These are phyloP conservation scores for Glaucidium brasilianum DNA, from an alignment of 2,113 vertebrate genomes.

Conservation along the genomic window DNA sequence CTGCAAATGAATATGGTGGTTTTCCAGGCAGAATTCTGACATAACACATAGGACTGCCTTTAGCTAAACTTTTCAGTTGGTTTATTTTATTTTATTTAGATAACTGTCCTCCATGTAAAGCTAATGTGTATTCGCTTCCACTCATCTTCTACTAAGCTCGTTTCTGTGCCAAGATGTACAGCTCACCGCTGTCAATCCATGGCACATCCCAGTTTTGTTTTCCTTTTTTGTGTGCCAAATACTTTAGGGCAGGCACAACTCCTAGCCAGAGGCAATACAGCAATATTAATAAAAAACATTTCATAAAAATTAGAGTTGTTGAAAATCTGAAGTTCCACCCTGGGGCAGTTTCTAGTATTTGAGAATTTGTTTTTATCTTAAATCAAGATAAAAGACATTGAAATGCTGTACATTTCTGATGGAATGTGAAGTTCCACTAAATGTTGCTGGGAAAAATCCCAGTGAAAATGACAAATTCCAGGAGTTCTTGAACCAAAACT, in stretches of 20 bases:
- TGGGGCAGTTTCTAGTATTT: neutral
- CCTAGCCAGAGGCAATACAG: slow-evolving; percentile 3
- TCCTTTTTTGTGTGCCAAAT: neutral
- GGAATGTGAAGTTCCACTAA: neutral
- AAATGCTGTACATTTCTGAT: neutral
- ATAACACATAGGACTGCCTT: neutral
- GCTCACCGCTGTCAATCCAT: neutral
- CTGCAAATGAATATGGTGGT: neutral
- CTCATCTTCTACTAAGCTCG: neutral
- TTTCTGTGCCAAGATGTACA: neutral
- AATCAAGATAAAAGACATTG: neutral
- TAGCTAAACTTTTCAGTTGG: neutral
- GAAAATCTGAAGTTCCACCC: neutral
- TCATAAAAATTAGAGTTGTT: neutral
- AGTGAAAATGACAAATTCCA: neutral
- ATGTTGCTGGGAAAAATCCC: neutral
- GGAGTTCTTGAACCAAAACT: neutral
- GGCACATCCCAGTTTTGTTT: neutral
- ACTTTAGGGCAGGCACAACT: neutral
- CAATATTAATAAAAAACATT: neutral
- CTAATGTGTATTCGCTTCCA: neutral
- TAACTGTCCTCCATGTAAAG: neutral
- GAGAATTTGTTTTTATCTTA: neutral
- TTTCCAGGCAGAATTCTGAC: neutral
- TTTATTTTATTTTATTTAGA: neutral